Conservation (phyloP, 2,113 vertebrate species). For the Centrocercus urophasianus region DNA sequence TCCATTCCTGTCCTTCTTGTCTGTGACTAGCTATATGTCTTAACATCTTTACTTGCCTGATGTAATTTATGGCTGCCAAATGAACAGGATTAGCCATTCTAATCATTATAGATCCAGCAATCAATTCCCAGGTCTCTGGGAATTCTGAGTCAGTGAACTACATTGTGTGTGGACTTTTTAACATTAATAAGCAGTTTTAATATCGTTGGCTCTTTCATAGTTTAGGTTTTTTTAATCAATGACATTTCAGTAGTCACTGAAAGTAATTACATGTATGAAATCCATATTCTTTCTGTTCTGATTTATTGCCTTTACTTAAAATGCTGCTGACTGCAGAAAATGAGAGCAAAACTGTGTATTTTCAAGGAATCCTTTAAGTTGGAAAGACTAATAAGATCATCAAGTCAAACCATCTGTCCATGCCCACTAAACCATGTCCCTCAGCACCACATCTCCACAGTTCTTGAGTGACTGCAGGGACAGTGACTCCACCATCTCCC, state of each 20-base stretch:
- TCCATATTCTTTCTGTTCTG: not conserved
- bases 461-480: too few relatives aligned
- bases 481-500: too few relatives aligned
- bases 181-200: not conserved
- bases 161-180: not conserved
- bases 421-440: too few relatives aligned
- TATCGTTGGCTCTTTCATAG: not conserved
- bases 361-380: too few relatives aligned
- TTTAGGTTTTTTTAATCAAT: not conserved
- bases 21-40: slow-evolving; percentile 1
- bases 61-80: not conserved
- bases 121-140: not conserved
- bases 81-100: not conserved
- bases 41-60: not conserved
- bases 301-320: not conserved
- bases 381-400: too few relatives aligned
- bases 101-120: not conserved
- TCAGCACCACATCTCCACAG: too few relatives aligned
- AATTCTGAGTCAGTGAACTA: not conserved
- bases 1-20: slow-evolving; percentile 25
- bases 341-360: not conserved
- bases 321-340: not conserved
- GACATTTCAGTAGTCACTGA: not conserved
- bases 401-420: too few relatives aligned
- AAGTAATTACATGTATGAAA: not conserved